Evolutionary conservation across 2,113 vertebrate genomes (phyloP).

Genomic region (Cyanoliseus patagonus): DNA sequence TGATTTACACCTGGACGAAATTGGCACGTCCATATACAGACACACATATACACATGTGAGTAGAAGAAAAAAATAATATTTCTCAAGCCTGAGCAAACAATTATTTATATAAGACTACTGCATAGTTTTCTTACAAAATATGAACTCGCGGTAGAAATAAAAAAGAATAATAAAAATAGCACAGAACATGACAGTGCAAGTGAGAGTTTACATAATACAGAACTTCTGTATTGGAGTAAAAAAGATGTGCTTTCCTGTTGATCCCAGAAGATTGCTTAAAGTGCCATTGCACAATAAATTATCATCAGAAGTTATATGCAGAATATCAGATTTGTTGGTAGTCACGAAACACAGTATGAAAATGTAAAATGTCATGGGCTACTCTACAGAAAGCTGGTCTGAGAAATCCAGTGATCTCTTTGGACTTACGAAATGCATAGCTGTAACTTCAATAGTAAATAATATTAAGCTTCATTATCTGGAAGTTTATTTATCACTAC

Average conservation of each 20-base stretch:
- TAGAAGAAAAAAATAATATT: background rate
- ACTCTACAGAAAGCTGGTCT: background rate
- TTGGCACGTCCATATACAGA: background rate
- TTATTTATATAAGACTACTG: background rate
- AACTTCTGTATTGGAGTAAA: background rate
- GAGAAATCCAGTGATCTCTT: background rate
- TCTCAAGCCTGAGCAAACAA: background rate
- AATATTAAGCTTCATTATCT: background rate
- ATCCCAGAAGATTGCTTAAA: background rate
- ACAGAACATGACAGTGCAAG: background rate
- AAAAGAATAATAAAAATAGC: no score
- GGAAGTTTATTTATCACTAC: background rate
- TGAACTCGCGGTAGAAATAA: background rate
- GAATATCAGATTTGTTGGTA: background rate
- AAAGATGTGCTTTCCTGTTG: background rate
- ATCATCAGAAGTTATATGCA: background rate
- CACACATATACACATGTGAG: accelerated
- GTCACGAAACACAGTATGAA: background rate
- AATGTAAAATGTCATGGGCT: background rate
- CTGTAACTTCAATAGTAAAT: background rate
- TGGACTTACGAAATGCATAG: background rate
- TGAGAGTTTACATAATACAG: background rate
- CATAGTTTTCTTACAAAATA: background rate
- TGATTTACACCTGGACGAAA: background rate
- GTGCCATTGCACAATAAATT: background rate